Conservation (phyloP, 2,113 vertebrate genomes). For the Dromaius novaehollandiae region DNA sequence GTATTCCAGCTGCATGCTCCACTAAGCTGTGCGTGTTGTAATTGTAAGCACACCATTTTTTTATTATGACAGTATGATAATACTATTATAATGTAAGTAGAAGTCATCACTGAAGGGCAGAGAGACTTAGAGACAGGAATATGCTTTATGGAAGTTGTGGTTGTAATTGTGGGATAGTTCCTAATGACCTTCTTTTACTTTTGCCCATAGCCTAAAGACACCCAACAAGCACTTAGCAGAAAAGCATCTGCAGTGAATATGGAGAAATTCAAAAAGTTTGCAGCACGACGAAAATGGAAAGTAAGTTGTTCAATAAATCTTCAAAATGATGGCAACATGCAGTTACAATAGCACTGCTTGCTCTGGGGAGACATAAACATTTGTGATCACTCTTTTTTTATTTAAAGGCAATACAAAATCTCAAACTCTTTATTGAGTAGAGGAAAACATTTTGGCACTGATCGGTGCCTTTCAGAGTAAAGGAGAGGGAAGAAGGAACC, state of each 20-base stretch:
- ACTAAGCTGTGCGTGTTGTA: neutral
- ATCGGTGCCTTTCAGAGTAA: neutral
- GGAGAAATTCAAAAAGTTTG: slow-evolving; percentile 99
- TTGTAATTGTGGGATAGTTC: neutral
- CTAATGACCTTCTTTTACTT: neutral
- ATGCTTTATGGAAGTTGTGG: neutral
- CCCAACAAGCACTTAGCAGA: slow-evolving; percentile 92
- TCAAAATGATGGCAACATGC: neutral
- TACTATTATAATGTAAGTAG: neutral
- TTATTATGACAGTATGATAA: neutral
- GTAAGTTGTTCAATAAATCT: slow-evolving; percentile 73
- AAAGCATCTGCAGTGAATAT: slow-evolving; percentile 99
- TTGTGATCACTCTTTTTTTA: neutral
- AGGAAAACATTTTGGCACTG: neutral
- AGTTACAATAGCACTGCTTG: neutral
- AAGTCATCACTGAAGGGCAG: neutral
- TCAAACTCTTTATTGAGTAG: neutral
- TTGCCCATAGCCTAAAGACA: slow-evolving; percentile 91
- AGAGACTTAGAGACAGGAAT: neutral
- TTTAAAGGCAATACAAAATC: neutral
- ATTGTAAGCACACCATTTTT: neutral
- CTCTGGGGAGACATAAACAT: neutral
- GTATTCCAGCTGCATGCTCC: neutral
- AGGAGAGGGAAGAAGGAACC: neutral
- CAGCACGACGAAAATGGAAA: slow-evolving; percentile 97